Conservation (phyloP, 1,140 invertebrate genomes). For the Zaprionus camerounensis region DNA sequence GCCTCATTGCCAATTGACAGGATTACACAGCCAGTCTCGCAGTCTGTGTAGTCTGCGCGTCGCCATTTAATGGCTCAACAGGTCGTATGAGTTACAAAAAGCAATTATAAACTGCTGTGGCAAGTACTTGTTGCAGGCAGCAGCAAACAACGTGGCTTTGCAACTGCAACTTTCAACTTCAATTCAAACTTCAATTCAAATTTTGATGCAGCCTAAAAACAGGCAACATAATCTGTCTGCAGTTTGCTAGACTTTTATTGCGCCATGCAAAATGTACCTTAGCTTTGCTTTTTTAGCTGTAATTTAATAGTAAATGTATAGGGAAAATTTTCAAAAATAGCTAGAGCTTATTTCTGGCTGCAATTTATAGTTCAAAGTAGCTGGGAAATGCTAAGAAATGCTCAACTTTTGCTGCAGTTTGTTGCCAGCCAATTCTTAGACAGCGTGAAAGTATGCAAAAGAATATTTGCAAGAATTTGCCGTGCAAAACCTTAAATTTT, state of each 20-base stretch:
- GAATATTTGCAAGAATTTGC: conserved; percentile 7
- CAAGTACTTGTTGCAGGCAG: not conserved
- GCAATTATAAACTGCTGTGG: conserved; percentile 9
- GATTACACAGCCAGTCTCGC: not conserved
- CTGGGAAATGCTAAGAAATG: not conserved
- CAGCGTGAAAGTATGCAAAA: conserved; percentile 16
- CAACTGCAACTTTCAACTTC: not conserved
- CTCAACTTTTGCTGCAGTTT: not conserved
- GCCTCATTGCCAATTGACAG: conserved; percentile 38
- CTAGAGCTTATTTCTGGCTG: no score
- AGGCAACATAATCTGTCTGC: conserved; percentile 4
- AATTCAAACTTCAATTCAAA: not conserved
- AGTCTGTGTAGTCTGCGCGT: not conserved
- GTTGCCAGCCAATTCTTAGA: not conserved
- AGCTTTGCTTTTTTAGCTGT: not conserved
- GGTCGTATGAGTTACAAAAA: conserved; percentile 27
- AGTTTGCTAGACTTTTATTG: not conserved
- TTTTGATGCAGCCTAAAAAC: conserved; percentile 9
- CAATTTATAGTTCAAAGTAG: not conserved
- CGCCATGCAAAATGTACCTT: not conserved
- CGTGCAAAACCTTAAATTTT: not conserved
- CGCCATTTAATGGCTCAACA: conserved; percentile 28
- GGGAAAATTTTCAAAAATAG: no score
- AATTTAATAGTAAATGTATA: no score
- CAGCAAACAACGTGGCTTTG: not conserved